These are phyloP conservation scores for Zaprionus obscuricornis DNA, from an alignment of 2,888 invertebrate species.

Conservation along the genomic window DNA sequence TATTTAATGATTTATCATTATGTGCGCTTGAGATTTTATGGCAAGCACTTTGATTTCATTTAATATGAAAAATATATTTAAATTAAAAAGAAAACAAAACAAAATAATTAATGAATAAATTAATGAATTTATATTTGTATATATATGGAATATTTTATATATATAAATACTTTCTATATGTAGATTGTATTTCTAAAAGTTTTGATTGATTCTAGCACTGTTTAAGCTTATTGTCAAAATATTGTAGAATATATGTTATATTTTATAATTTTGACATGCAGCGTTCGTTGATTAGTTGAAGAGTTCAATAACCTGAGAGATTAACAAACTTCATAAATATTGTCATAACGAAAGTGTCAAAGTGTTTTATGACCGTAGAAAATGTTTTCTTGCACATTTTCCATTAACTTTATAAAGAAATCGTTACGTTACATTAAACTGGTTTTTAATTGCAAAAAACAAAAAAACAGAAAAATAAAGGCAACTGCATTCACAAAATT, in stretches of 20 bases:
- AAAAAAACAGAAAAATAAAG: slow-evolving; percentile 5
- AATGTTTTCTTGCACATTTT: slow-evolving; percentile 54
- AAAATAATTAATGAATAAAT: too few species aligned
- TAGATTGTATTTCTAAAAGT: too few species aligned
- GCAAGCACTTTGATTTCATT: too few species aligned
- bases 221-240: not conserved
- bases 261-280: slow-evolving; percentile 16
- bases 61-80: too few species aligned
- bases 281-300: slow-evolving; percentile 12
- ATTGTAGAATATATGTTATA: not conserved
- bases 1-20: slow-evolving; percentile 22
- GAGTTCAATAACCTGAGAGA: slow-evolving; percentile 60
- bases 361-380: slow-evolving; percentile 39
- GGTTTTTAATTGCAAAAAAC: slow-evolving; percentile 60
- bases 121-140: not conserved
- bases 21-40: too few species aligned
- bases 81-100: too few species aligned
- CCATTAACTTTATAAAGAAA: slow-evolving; percentile 29
- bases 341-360: slow-evolving; percentile 63
- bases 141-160: too few species aligned
- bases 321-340: slow-evolving; percentile 35
- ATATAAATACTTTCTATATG: too few species aligned
- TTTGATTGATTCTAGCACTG: too few species aligned
- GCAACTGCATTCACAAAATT: slow-evolving; percentile 31
- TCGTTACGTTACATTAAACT: slow-evolving; percentile 56